These are phyloP conservation scores for Lophius americanus DNA, from an alignment of 2,797 vertebrate genomes.

Conservation along the genomic window DNA sequence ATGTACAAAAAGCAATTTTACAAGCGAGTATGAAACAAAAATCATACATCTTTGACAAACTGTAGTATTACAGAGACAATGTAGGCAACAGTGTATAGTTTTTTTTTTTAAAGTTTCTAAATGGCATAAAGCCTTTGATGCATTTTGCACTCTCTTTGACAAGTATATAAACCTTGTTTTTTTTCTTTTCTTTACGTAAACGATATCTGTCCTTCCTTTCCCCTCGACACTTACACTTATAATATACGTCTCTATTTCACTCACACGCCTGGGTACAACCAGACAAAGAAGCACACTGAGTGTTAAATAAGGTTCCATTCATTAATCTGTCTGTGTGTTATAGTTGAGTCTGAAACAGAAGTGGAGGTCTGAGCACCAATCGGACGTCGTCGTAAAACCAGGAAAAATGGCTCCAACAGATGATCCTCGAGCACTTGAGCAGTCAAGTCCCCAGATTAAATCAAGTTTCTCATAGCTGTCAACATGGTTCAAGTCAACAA, in stretches of 20 bases:
- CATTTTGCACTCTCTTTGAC: slow-evolving; percentile 35
- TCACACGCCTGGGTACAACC: slow-evolving; percentile 53
- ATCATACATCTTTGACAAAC: slow-evolving; percentile 81
- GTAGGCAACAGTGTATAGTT: slow-evolving; percentile 75
- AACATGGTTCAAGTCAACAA: slow-evolving; percentile 25
- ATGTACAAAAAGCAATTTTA: slow-evolving; percentile 82
- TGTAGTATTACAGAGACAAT: slow-evolving; percentile 73
- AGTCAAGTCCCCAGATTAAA: slow-evolving; percentile 50
- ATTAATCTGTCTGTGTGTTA: slow-evolving; percentile 28
- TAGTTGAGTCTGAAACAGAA: slow-evolving; percentile 41
- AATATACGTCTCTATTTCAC: slow-evolving; percentile 52
- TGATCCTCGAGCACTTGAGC: slow-evolving; percentile 62
- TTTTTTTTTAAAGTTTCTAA: slow-evolving; percentile 43
- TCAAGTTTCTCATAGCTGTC: slow-evolving; percentile 27
- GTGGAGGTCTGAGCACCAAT: slow-evolving; percentile 35
- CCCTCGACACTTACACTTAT: slow-evolving; percentile 38
- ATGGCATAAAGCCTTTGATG: slow-evolving; percentile 40
- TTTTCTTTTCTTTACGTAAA: slow-evolving; percentile 34
- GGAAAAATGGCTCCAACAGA: slow-evolving; percentile 29
- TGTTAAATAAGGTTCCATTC: slow-evolving; percentile 64
- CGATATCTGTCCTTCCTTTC: slow-evolving; percentile 14
- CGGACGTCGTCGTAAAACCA: slow-evolving; percentile 27
- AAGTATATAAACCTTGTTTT: slow-evolving; percentile 31
- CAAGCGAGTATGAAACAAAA: slow-evolving; percentile 80
- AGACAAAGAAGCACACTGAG: slow-evolving; percentile 59